Conservation (phyloP, 2,113 vertebrate genomes). For the Notarius quadriscutis region DNA sequence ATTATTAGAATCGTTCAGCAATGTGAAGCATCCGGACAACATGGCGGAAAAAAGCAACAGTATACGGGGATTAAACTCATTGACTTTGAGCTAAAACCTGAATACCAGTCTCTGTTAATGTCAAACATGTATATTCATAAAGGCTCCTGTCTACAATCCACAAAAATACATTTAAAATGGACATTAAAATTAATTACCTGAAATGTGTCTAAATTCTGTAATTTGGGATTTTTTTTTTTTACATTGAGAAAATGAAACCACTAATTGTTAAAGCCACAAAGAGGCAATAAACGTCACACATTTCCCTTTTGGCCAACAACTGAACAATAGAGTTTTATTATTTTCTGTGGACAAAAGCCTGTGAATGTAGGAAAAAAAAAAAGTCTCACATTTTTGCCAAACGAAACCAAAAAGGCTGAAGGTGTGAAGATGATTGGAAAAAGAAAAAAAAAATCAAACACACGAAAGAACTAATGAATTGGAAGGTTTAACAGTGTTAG, state of each 20-base stretch:
- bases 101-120: no score
- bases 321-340: not conserved
- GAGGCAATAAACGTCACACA: not conserved
- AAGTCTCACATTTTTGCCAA: not conserved
- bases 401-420: not conserved
- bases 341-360: not conserved
- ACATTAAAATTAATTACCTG: no score
- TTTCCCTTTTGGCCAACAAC: not conserved
- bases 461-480: not conserved
- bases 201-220: not conserved
- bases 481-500: not conserved
- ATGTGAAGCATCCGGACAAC: no score
- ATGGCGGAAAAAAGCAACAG: no score
- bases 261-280: not conserved
- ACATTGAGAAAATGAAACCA: not conserved
- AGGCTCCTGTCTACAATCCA: no score
- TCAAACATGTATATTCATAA: no score
- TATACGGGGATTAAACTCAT: no score
- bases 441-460: not conserved
- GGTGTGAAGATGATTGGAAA: not conserved
- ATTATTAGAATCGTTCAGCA: no score
- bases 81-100: no score
- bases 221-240: not conserved
- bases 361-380: not conserved
- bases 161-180: no score